A percentile compares a stretch with the other conserved stretches of the same genome.
Conservation (phyloP, 2,113 vertebrate genomes). For the Ophthalmolycus amberensis region DNA sequence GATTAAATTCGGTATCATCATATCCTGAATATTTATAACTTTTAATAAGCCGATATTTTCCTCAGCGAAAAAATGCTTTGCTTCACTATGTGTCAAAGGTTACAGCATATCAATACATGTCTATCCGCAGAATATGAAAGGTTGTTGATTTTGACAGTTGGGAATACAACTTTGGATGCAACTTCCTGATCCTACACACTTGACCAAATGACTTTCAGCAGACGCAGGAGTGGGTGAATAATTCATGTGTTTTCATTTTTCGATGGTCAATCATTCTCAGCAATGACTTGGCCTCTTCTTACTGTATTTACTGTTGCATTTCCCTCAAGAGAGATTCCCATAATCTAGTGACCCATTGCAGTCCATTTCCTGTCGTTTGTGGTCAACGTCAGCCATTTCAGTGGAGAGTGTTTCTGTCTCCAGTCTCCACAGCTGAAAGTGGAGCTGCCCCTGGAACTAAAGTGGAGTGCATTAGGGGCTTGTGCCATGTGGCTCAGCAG, state of each 20-base stretch:
- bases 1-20: neutral
- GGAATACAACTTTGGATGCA: neutral
- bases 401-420: constrained; percentile 21
- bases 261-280: neutral
- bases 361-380: constrained; percentile 11
- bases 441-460: constrained; percentile 35
- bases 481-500: constrained; percentile 48
- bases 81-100: neutral
- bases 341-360: constrained; percentile 10
- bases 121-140: neutral
- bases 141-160: neutral
- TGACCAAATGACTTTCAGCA: constrained; percentile 9
- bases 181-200: neutral
- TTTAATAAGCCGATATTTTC: neutral
- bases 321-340: constrained; percentile 5
- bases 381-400: constrained; percentile 25
- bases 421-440: constrained; percentile 42
- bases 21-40: neutral
- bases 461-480: constrained; percentile 64
- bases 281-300: constrained; percentile 15
- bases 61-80: neutral
- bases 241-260: constrained; percentile 13
- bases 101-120: neutral
- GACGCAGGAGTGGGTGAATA: neutral
- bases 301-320: constrained; percentile 19